phyloP scores from a whole-genome alignment of 2,888 invertebrate species.

The Synanthedon formicaeformis region DNA sequence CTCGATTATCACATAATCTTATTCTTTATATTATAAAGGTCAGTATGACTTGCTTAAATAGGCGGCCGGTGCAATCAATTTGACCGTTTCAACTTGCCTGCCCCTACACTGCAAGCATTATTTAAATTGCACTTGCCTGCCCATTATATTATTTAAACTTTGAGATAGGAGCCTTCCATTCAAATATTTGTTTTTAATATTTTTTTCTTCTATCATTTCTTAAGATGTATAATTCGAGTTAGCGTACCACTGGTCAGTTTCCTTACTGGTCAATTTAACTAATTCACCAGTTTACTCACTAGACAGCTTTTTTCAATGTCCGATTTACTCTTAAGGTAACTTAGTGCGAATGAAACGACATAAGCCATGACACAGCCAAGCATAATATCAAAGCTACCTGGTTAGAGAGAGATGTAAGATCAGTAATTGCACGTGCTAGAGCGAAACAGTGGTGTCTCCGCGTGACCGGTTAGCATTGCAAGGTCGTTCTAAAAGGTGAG shows the following conservation, averaged over 20 bases:
- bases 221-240: no score
- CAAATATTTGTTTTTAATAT: no score
- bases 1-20: background rate
- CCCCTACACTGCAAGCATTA: no score
- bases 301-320: slow-evolving; percentile 16
- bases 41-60: background rate
- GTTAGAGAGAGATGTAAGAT: slow-evolving; percentile 22
- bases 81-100: background rate
- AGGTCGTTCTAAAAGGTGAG: slow-evolving; percentile 61
- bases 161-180: no score
- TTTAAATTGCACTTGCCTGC: no score
- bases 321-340: slow-evolving; percentile 19
- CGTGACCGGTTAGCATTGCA: slow-evolving; percentile 68
- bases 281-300: no score
- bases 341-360: slow-evolving; percentile 20
- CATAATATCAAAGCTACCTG: slow-evolving; percentile 13
- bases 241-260: no score
- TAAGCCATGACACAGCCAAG: slow-evolving; percentile 11
- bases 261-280: no score
- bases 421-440: slow-evolving; percentile 14
- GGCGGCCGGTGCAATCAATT: background rate
- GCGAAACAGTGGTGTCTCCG: slow-evolving; percentile 32
- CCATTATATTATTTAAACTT: no score
- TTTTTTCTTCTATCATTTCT: no score
- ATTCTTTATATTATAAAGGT: background rate